Conservation (phyloP, 2,113 vertebrate genomes). For the Aspiorhynchus laticeps region DNA sequence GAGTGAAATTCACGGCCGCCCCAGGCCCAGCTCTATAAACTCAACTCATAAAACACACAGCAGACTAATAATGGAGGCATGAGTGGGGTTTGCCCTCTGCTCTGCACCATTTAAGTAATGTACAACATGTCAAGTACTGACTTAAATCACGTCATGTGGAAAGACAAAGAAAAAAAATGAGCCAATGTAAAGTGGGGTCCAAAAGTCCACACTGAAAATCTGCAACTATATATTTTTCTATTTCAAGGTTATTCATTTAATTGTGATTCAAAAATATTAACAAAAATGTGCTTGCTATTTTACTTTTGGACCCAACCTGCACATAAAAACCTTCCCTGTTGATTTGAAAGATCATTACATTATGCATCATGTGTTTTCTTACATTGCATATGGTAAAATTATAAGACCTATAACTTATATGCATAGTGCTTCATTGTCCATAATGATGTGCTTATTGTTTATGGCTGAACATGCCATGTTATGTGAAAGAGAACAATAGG, state of each 20-base stretch:
- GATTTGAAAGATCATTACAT: not conserved
- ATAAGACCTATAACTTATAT: not conserved
- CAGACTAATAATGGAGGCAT: slow-evolving; percentile 32
- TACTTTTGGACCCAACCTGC: not conserved
- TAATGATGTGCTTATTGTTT: slow-evolving; percentile 1
- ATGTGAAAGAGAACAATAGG: slow-evolving; percentile 11
- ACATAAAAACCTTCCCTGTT: not conserved
- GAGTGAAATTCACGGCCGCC: slow-evolving; percentile 26
- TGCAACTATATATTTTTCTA: no score
- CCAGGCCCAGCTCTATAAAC: slow-evolving; percentile 48
- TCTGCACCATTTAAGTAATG: slow-evolving; percentile 46
- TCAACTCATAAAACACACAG: slow-evolving; percentile 47
- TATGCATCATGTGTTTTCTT: not conserved
- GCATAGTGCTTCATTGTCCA: not conserved
- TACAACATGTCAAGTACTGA: slow-evolving; percentile 44
- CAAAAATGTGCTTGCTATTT: no score
- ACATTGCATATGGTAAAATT: not conserved
- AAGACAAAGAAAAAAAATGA: slow-evolving; percentile 8
- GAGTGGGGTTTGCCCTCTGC: slow-evolving; percentile 45
- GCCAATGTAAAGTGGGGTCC: not conserved
- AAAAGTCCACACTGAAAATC: not conserved
- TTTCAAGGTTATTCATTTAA: no score
- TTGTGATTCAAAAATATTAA: no score
- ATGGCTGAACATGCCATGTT: not conserved
- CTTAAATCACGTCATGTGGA: slow-evolving; percentile 28